phyloP scores from a whole-genome alignment of 1,140 invertebrate species.

The Phortica variegata region DNA sequence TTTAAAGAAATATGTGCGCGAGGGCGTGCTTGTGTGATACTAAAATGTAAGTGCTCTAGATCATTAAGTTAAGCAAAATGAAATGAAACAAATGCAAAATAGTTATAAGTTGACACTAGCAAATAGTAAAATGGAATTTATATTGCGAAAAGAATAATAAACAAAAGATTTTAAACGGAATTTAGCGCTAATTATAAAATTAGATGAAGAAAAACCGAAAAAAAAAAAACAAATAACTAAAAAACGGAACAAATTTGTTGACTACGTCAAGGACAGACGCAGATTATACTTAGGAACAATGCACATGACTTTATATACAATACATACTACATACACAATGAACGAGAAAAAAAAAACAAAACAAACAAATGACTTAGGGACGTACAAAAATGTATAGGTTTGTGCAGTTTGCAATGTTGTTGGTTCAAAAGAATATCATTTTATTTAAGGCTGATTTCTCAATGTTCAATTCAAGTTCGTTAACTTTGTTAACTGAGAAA shows the following conservation, averaged over 20 bases:
- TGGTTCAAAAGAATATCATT: too few relatives aligned
- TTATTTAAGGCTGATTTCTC: too few relatives aligned
- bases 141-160: slow-evolving; percentile 14
- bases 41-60: slow-evolving; percentile 36
- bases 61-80: slow-evolving; percentile 14
- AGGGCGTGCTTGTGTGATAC: slow-evolving; percentile 52
- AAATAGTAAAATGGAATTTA: slow-evolving; percentile 19
- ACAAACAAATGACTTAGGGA: slow-evolving; percentile 31
- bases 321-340: neutral
- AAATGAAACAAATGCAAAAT: slow-evolving; percentile 28
- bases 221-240: slow-evolving; percentile 17
- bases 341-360: slow-evolving; percentile 15
- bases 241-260: slow-evolving; percentile 26
- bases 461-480: too few relatives aligned
- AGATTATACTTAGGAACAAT: slow-evolving; percentile 7
- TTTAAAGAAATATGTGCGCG: slow-evolving; percentile 28
- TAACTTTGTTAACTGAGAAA: too few relatives aligned
- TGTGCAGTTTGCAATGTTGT: too few relatives aligned
- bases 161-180: slow-evolving; percentile 54
- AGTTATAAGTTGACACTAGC: slow-evolving; percentile 23
- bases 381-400: slow-evolving; percentile 20
- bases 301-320: slow-evolving; percentile 1
- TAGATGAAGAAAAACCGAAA: slow-evolving; percentile 7
- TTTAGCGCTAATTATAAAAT: slow-evolving; percentile 27
- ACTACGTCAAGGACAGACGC: too few relatives aligned